These are phyloP conservation scores for Falco cherrug DNA, from an alignment of 2,797 vertebrate species.

Conservation along the genomic window DNA sequence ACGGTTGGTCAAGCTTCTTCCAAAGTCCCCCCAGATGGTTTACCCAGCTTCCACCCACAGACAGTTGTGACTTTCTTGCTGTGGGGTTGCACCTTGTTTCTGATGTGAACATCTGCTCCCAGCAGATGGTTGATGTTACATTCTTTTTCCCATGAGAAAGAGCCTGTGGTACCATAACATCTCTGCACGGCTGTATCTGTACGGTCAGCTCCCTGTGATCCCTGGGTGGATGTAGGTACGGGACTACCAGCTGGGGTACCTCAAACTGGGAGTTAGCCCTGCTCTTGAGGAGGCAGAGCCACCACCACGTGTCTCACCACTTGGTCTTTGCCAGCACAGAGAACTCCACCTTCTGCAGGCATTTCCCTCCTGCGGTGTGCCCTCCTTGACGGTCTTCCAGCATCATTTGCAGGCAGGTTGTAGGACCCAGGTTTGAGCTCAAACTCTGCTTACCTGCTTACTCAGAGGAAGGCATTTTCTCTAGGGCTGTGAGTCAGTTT, in stretches of 20 bases:
- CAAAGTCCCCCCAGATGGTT: neutral
- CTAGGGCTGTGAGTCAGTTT: neutral
- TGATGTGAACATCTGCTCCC: neutral
- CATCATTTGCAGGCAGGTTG: neutral
- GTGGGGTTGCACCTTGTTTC: neutral
- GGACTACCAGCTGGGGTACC: neutral
- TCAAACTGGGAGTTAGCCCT: neutral
- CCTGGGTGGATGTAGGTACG: neutral
- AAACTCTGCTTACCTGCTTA: neutral
- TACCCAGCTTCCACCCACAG: neutral
- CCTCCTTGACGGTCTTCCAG: rapidly evolving
- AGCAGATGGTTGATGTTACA: neutral
- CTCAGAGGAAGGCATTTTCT: neutral
- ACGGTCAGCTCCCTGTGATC: rapidly evolving
- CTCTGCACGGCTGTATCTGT: neutral
- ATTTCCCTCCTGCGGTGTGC: neutral
- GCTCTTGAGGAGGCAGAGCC: neutral
- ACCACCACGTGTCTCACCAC: neutral
- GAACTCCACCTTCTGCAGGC: neutral
- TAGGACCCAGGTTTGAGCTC: neutral
- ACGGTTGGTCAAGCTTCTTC: neutral
- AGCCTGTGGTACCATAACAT: neutral
- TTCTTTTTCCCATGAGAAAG: neutral
- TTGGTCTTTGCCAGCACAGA: neutral
- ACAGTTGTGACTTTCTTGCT: neutral